phyloP scores from a whole-genome alignment of 2,888 invertebrate genomes.

The Herminia tarsipennalis region DNA sequence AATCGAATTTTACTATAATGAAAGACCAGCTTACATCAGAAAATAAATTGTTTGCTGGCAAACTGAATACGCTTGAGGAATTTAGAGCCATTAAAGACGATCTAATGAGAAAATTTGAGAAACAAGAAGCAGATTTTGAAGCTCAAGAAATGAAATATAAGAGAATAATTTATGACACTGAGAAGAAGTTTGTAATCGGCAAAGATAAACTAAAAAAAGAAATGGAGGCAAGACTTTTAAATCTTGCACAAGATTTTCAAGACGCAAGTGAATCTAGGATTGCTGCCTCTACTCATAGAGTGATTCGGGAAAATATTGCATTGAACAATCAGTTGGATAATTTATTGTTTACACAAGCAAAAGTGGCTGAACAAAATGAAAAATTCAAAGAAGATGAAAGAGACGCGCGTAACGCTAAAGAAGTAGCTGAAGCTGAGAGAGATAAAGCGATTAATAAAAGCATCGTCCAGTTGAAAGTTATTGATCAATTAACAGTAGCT shows the following conservation, averaged over 20 bases:
- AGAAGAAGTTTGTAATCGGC: slow-evolving; percentile 90
- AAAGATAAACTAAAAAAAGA: slow-evolving; percentile 94
- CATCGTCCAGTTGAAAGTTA: slow-evolving; percentile 87
- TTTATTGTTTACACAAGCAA: slow-evolving; percentile 87
- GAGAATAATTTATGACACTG: slow-evolving; percentile 90
- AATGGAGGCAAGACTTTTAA: slow-evolving; percentile 92
- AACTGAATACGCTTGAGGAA: slow-evolving; percentile 95
- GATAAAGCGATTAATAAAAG: slow-evolving; percentile 87
- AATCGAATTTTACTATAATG: slow-evolving; percentile 90
- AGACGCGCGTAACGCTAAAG: slow-evolving; percentile 81
- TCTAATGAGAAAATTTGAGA: slow-evolving; percentile 92
- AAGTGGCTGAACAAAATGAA: slow-evolving; percentile 87
- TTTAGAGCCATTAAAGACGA: slow-evolving; percentile 95
- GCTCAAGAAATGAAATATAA: slow-evolving; percentile 92
- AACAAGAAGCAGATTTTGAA: slow-evolving; percentile 90
- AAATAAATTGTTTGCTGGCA: slow-evolving; percentile 93
- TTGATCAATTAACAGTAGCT: slow-evolving; percentile 86
- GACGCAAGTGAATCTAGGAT: slow-evolving; percentile 94
- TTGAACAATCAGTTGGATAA: slow-evolving; percentile 91
- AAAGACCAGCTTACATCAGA: slow-evolving; percentile 94
- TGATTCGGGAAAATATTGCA: slow-evolving; percentile 93
- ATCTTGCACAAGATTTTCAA: slow-evolving; percentile 93
- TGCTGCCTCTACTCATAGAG: slow-evolving; percentile 95
- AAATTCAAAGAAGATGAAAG: slow-evolving; percentile 86
- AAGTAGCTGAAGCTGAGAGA: slow-evolving; percentile 87